Base-by-base conservation (phyloP, 1,140 invertebrate species). In the Diachasmimorpha longicaudata region DNA sequence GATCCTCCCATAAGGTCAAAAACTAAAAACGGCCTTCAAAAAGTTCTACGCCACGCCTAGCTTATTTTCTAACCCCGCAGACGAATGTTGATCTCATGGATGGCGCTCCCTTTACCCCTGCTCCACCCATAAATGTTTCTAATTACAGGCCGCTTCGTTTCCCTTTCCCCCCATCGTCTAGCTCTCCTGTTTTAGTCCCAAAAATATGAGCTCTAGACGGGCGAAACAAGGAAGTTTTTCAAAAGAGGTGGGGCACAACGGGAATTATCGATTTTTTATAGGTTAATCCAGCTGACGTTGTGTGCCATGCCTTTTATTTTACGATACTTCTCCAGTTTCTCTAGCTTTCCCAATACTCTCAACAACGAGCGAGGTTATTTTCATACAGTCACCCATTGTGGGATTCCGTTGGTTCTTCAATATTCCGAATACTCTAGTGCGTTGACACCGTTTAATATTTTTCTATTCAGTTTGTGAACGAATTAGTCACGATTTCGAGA, bases 61-160 rank as follows among this genome's bases (percentile, higher is more conserved):
- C 21, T 72, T 72, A 72, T 72, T 72, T 42, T 72, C 48, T 52
- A 16, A 48, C 25, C 14, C 46, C 19, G 3, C 16, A 52, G 23
- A 16, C 42, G 21, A 23, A 21, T 71, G 69, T 71, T 71, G 42
- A 14, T 71, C 69, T 71, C 48, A 52, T 52, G 48, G 39, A 42
- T 42, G 39, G 39, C 39, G 68, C 68, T 16, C 21, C 69, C 69
- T 23, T 71, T 42, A 23, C 23, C 69, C 69, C 42, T 48, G 46
- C 70, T 72, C 70, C 70, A 36, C 70, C 70, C 70, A 72, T 44
- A 13, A 71, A 72, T 55, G 70, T 72, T 72, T 72, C 70, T 72
- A 72, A 72, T 72, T 72, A 72, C 70, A 72, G 70, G 46, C 70
- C 70, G 70, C 70, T 63, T 31, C 8, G 19, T 63, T 19, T 63